These are phyloP conservation scores for Molossus alvarezi DNA, from an alignment of 2,797 vertebrate species.

Conservation along the genomic window DNA sequence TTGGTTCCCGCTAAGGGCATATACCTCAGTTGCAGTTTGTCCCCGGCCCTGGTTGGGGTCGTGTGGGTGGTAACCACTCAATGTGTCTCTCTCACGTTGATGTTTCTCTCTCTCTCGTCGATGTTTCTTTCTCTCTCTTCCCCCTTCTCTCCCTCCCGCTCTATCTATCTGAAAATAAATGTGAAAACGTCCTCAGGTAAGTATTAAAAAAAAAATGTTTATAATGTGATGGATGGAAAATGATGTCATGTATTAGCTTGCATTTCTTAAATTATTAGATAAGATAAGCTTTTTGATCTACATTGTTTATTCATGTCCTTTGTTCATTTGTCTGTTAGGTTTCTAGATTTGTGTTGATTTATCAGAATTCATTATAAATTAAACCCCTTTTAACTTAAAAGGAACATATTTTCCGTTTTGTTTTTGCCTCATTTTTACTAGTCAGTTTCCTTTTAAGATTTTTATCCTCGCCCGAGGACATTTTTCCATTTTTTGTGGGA, in stretches of 20 bases:
- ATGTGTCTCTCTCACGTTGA: too few species aligned
- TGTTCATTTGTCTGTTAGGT: conserved; percentile 27
- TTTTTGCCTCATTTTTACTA: conserved; percentile 24
- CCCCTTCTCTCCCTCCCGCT: too few species aligned
- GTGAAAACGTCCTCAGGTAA: too few species aligned
- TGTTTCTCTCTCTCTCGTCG: too few species aligned
- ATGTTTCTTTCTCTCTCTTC: too few species aligned
- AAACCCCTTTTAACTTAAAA: conserved; percentile 5
- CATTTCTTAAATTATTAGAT: background rate
- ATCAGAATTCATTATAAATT: conserved; percentile 20
- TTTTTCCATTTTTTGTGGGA: too few species aligned
- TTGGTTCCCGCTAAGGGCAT: too few species aligned
- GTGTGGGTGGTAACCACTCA: too few species aligned
- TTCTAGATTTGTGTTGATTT: conserved; percentile 46
- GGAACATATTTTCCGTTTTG: background rate
- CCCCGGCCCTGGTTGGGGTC: too few species aligned
- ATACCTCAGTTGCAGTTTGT: too few species aligned
- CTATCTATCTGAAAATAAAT: too few species aligned
- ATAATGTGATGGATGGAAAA: background rate
- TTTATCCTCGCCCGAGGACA: background rate
- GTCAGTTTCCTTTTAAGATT: conserved; percentile 5
- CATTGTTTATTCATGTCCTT: conserved; percentile 6
- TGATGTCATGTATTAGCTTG: conserved; percentile 2
- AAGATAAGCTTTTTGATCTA: background rate
- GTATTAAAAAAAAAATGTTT: background rate